Evolutionary conservation across 2,888 invertebrate genomes (phyloP).

Genomic region (Cerastoderma edule): DNA sequence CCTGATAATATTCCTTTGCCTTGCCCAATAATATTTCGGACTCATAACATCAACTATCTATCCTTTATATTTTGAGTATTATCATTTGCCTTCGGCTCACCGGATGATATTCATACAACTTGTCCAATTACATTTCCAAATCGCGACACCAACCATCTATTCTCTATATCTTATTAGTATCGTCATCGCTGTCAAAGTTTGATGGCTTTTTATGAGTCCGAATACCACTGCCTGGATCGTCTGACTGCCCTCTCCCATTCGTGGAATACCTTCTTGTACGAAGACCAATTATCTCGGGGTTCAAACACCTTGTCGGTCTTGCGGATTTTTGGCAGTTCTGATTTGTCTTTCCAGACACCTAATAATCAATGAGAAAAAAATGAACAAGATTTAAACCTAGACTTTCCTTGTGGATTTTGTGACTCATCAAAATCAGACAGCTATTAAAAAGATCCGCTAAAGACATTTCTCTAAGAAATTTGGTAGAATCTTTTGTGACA

Average conservation of each 20-base stretch:
- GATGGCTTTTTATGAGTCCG: slow-evolving; percentile 1
- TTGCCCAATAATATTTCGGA: no score
- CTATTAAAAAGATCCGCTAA: no score
- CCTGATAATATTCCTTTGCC: no score
- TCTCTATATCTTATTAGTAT: background rate
- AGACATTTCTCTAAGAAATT: no score
- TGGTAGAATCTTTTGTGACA: no score
- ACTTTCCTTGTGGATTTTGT: background rate
- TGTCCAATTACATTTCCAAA: background rate
- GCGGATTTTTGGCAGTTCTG: slow-evolving; percentile 87
- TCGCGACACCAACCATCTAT: background rate
- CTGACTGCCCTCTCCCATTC: slow-evolving; percentile 87
- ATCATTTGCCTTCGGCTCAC: background rate
- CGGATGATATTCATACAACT: background rate
- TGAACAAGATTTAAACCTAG: background rate
- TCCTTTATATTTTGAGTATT: no score
- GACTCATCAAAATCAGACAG: background rate
- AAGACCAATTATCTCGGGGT: slow-evolving; percentile 81
- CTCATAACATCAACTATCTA: no score
- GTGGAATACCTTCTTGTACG: slow-evolving; percentile 80
- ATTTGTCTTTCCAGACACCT: slow-evolving; percentile 90
- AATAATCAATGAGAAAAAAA: no score
- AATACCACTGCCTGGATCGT: slow-evolving; percentile 87
- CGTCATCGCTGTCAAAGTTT: background rate
- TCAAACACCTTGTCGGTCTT: slow-evolving; percentile 87